Evolutionary conservation across 2,888 invertebrate genomes (phyloP), one percentile per base, ranked within the genome.

Genomic region (Lordiphosa fenestrarum): DNA sequence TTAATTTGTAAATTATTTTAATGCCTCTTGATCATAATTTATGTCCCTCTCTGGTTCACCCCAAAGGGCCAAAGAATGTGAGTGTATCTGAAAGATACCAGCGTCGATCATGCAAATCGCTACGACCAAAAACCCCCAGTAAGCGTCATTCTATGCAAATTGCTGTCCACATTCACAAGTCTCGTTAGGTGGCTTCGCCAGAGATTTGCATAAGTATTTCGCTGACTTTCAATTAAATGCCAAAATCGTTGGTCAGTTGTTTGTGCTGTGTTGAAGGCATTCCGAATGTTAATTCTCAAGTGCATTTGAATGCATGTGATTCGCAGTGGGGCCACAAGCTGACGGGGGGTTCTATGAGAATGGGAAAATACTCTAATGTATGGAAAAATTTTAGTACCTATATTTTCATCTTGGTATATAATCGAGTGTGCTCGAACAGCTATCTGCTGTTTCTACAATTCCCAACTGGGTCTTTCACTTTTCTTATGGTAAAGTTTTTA

Each of bases 1-100:
- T 75, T 82, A 87, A 87, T 87, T 86, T 85, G 75, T 87, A 82
- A 82, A 86, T 84, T 80, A 87, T 81, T 87, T 82, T 72, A 82
- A 85, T 77, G 72, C 71, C 15, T 21, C 25, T 63, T 71, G 53
- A 68, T 85, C 73, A 76, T 71, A 77, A 83, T 72, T 77, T 77
- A 76, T 77, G 58, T 62, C 54, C 37, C 39, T 15, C 39, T 15
- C 21, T 51, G 37, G 6, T 15, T 12, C 35, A 21, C 6, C n/a
- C n/a, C n/a, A 7, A 3, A 25, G 46, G 39, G 38, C 13, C 53
- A 30, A 30, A 3, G 30, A 9, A 6, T 65, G 52, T 7, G 25
- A 7, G 7, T 66, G 49, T 52, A 40, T 33, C 63, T 56, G 33
- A 19, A 10, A 36, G 40, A 10, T 64, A 38, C 46, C 46, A 30